Percentiles rank a stretch among this genome's conserved stretches.
phyloP scores from a whole-genome alignment of 2,113 vertebrate genomes.

The Coryphaenoides rupestris region DNA sequence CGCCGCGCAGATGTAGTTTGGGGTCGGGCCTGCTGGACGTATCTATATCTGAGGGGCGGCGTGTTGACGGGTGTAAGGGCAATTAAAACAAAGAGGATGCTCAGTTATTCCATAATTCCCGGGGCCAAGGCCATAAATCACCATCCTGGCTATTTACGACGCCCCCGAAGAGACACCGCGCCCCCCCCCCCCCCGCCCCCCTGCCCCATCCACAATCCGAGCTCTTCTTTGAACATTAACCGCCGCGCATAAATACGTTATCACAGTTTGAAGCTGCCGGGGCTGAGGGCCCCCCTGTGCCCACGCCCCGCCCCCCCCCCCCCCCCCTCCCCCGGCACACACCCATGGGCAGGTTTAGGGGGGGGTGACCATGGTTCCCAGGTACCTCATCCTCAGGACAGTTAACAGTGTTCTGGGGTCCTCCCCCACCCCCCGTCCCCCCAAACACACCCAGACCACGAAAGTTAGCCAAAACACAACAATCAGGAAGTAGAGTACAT shows the following conservation, averaged over 20 bases:
- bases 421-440: constrained; percentile 75
- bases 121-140: constrained; percentile 56
- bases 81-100: constrained; percentile 42
- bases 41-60: constrained; percentile 36
- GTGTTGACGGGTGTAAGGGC: constrained; percentile 40
- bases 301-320: too few relatives aligned
- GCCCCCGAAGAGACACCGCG: constrained; percentile 49
- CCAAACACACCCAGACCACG: too few relatives aligned
- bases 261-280: constrained; percentile 62
- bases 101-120: constrained; percentile 44
- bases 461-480: constrained; percentile 79
- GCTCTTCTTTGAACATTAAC: constrained; percentile 67
- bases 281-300: constrained; percentile 42
- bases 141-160: constrained; percentile 62
- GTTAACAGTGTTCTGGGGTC: constrained; percentile 71
- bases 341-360: constrained; percentile 42
- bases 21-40: not conserved
- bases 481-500: constrained; percentile 85
- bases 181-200: constrained; percentile 50
- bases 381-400: constrained; percentile 71
- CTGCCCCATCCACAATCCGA: constrained; percentile 53
- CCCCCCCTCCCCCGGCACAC: constrained; percentile 31
- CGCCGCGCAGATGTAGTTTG: constrained; percentile 21
- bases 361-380: constrained; percentile 43
- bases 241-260: constrained; percentile 62